phyloP scores from a whole-genome alignment of 1,140 invertebrate genomes.

The Venturia canescens region DNA sequence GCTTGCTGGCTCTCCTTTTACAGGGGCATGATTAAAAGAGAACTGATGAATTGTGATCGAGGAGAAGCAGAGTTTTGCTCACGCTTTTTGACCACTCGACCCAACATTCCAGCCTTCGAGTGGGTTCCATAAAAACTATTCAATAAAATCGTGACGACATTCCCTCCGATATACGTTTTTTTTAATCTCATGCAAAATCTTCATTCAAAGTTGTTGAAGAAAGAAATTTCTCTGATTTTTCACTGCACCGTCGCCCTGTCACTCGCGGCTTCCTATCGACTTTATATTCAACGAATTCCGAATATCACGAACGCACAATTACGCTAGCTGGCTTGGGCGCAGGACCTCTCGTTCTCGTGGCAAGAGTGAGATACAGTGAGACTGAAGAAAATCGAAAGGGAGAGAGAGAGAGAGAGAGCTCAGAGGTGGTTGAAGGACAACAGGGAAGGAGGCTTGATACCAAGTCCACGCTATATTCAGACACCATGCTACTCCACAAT shows the following conservation, averaged over 20 bases:
- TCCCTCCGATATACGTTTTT: too few relatives aligned
- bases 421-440: slow-evolving; percentile 41
- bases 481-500: slow-evolving; percentile 72
- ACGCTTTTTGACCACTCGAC: too few relatives aligned
- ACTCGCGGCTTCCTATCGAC: slow-evolving; percentile 54
- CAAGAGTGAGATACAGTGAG: slow-evolving; percentile 48
- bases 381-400: slow-evolving; percentile 42
- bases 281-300: slow-evolving; percentile 70
- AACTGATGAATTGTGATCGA: too few relatives aligned
- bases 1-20: too few relatives aligned
- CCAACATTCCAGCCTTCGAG: too few relatives aligned
- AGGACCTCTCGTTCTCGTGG: slow-evolving; percentile 54
- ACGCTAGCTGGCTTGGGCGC: slow-evolving; percentile 66
- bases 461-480: slow-evolving; percentile 59
- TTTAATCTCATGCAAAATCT: too few relatives aligned
- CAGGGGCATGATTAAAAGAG: too few relatives aligned
- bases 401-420: slow-evolving; percentile 52
- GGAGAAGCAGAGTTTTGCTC: too few relatives aligned
- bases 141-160: too few relatives aligned
- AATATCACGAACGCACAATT: slow-evolving; percentile 69
- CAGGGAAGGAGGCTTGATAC: slow-evolving; percentile 48
- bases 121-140: too few relatives aligned
- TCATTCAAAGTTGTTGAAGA: too few relatives aligned
- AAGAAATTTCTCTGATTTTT: too few relatives aligned
- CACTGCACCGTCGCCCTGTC: slow-evolving; percentile 14